Base-by-base conservation (phyloP, 2,888 invertebrate species). In the Macroteleia sp. region DNA sequence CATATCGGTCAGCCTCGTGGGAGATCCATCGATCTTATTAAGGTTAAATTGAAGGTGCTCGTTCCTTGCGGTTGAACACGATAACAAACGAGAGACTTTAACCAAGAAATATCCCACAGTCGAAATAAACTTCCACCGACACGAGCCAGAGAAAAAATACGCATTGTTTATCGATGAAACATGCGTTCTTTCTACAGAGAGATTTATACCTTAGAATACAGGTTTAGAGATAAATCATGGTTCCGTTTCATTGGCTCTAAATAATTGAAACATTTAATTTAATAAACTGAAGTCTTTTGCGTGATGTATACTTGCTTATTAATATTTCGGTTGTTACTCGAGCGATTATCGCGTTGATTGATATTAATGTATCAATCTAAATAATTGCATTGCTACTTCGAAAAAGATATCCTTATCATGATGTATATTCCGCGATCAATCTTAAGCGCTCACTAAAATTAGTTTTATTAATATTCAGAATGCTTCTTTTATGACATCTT, bases 1-100 rank as follows among this genome's bases (percentile, higher is more conserved):
- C 85, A 79, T 84, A 85, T 81, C 82, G 80, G 76, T 64, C 62
- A 66, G 82, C 83, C 86, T 83, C 87, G 78, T 66, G 85, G 54
- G 61, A 85, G 86, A 88, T 83, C 82, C 86, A 87, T 88, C 84
- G 83, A 87, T 88, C 87, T 87, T 85, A 85, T 88, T 87, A 85
- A 82, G 83, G 84, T 82, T 85, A 82, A 85, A 84, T 86, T 83
- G 82, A 85, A 84, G 84, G 82, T 82, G 85, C 86, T 77, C 81
- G 84, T 83, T 86, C 85, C 75, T 77, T 69, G 83, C 81, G 76
- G 80, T 75, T 80, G 81, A 81, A 77, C 83, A 81, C 83, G 86
- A 86, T 86, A 85, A 86, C 83, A 83, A 84, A 87, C 81, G 81
- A 67, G 67, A 73, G 57, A 19, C 39, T 64, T 39, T 59, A 74